Evolutionary conservation across 2,113 vertebrate species (phyloP).

Genomic region (Pavo muticus): DNA sequence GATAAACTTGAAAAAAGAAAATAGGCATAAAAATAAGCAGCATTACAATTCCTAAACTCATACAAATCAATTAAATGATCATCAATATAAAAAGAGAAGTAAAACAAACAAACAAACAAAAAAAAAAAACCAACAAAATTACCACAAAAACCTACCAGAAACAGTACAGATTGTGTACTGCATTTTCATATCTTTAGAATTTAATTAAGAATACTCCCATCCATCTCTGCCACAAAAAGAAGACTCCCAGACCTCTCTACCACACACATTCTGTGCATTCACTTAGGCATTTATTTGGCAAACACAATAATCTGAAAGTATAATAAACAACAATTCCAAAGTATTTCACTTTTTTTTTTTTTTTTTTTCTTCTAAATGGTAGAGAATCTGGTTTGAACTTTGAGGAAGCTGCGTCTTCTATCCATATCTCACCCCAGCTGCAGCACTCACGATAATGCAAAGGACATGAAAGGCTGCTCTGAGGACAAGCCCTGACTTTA

Average conservation of each 20-base stretch:
- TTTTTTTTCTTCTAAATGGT: not conserved
- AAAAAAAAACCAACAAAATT: not conserved
- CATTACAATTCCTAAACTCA: not conserved
- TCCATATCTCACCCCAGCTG: not conserved
- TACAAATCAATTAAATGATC: slow-evolving; percentile 10
- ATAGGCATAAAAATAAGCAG: not conserved
- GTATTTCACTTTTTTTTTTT: not conserved
- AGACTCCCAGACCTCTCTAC: slow-evolving; percentile 25
- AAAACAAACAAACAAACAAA: not conserved
- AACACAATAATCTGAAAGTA: not conserved
- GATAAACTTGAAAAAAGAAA: not conserved
- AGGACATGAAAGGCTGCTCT: not conserved
- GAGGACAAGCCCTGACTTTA: not conserved
- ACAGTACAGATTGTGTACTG: slow-evolving; percentile 13
- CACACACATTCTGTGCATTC: not conserved
- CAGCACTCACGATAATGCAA: not conserved
- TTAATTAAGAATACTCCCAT: slow-evolving; percentile 51
- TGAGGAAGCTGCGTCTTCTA: not conserved
- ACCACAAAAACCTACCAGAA: not conserved
- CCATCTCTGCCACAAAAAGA: slow-evolving; percentile 11
- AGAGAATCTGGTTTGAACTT: not conserved
- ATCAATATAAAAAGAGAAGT: slow-evolving; percentile 2
- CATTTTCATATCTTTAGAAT: slow-evolving; percentile 25
- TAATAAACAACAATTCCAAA: not conserved
- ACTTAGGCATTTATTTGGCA: not conserved